A percentile compares a stretch with the other conserved stretches of the same genome.
phyloP scores from a whole-genome alignment of 2,797 vertebrate species.

The Dermochelys coriacea region DNA sequence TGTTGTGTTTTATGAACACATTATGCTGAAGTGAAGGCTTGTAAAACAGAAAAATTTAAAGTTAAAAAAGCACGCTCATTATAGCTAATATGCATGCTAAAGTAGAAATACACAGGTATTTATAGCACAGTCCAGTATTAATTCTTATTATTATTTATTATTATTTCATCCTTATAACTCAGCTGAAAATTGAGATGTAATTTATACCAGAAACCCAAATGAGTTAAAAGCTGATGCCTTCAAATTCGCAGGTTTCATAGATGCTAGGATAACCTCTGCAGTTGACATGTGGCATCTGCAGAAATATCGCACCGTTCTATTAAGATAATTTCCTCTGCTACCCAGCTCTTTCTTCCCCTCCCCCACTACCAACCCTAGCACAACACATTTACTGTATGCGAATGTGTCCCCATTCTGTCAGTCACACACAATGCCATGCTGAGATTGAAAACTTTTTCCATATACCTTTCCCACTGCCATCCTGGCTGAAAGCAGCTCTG shows the following conservation, averaged over 20 bases:
- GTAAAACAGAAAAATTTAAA: conserved; percentile 73
- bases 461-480: neutral
- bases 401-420: conserved; percentile 24
- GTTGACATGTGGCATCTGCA: neutral
- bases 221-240: neutral
- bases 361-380: neutral
- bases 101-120: conserved; percentile 47
- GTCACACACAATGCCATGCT: neutral
- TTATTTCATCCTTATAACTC: conserved; percentile 42
- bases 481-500: neutral
- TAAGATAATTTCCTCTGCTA: neutral
- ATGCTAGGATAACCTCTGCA: neutral
- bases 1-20: conserved; percentile 73
- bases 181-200: neutral
- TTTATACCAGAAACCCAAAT: neutral
- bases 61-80: conserved; percentile 57
- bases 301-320: neutral
- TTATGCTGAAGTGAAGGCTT: conserved; percentile 71
- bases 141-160: conserved; percentile 47
- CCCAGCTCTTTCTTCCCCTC: neutral
- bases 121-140: conserved; percentile 41
- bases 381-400: neutral
- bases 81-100: conserved; percentile 25
- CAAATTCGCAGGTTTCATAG: neutral
- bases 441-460: neutral